Evolutionary conservation across 2,888 invertebrate genomes (phyloP).

Genomic region (Scrobipalpa atriplicella): DNA sequence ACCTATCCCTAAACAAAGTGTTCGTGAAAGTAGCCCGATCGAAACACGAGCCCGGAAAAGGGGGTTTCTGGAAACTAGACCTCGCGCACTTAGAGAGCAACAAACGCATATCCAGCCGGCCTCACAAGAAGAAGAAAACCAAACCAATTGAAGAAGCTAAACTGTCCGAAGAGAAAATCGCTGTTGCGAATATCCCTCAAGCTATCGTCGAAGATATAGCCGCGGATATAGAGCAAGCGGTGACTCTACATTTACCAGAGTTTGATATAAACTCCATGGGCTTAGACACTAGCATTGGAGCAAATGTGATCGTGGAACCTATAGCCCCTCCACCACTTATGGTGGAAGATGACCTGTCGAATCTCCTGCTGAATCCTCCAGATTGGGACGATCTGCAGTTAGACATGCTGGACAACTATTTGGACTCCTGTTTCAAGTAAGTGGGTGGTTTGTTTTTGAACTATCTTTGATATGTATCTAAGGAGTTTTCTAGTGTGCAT

Average conservation of each 20-base stretch:
- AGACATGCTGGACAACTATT: slow-evolving; percentile 87
- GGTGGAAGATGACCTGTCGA: slow-evolving; percentile 87
- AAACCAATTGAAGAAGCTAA: slow-evolving; percentile 41
- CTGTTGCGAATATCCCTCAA: slow-evolving; percentile 61
- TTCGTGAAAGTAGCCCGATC: slow-evolving; percentile 95
- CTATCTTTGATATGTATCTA: slow-evolving; percentile 29
- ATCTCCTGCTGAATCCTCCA: slow-evolving; percentile 85
- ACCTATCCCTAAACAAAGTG: slow-evolving; percentile 95
- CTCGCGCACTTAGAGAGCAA: slow-evolving; percentile 87
- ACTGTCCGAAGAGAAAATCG: slow-evolving; percentile 52
- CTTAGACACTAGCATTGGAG: slow-evolving; percentile 73
- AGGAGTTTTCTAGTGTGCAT: background rate
- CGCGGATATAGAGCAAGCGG: slow-evolving; percentile 58
- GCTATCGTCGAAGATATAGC: slow-evolving; percentile 48
- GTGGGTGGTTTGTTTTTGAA: slow-evolving; percentile 32
- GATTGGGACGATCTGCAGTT: slow-evolving; percentile 90
- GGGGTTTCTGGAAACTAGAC: slow-evolving; percentile 97
- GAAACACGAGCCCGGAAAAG: slow-evolving; percentile 95
- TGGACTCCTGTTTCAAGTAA: slow-evolving; percentile 86
- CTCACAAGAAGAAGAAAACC: slow-evolving; percentile 67
- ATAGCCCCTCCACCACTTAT: slow-evolving; percentile 73
- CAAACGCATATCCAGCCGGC: slow-evolving; percentile 77
- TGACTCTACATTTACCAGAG: slow-evolving; percentile 70
- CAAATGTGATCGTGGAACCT: slow-evolving; percentile 84
- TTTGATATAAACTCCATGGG: slow-evolving; percentile 60